Evolutionary conservation across 2,888 invertebrate species (phyloP).

Genomic region (Julus scanicus): DNA sequence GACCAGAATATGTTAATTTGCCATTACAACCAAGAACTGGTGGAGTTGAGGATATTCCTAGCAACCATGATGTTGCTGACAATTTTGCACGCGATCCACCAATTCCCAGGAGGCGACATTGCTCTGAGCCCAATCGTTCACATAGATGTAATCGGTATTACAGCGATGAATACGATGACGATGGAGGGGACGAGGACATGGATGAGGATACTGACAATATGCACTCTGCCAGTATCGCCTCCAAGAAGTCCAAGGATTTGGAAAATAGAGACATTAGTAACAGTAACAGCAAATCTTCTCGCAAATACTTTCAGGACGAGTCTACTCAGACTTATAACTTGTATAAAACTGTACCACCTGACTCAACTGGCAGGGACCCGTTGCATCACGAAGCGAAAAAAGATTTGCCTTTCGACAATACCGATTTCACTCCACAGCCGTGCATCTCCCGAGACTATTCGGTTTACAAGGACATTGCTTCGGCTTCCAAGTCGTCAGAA

Average conservation of each 20-base stretch:
- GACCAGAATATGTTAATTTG: constrained; percentile 54
- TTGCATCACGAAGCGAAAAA: neutral
- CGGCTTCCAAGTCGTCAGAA: neutral
- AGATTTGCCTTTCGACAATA: neutral
- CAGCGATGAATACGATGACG: constrained; percentile 31
- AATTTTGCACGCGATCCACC: neutral
- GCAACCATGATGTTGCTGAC: neutral
- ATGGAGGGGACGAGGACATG: constrained; percentile 48
- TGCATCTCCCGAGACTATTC: neutral
- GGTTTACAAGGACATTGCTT: neutral
- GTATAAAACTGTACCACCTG: neutral
- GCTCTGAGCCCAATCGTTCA: constrained; percentile 50
- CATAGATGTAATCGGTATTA: constrained; percentile 29
- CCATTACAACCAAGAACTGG: constrained; percentile 14
- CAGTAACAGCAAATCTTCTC: neutral
- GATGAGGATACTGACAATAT: constrained; percentile 37
- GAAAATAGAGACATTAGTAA: neutral
- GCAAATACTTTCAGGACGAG: constrained; percentile 56
- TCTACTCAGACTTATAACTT: constrained; percentile 51
- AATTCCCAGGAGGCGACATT: constrained; percentile 50
- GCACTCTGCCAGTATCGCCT: neutral
- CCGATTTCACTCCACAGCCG: neutral
- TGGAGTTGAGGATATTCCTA: neutral
- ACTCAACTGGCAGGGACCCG: neutral
- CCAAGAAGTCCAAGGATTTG: constrained; percentile 44